These are phyloP conservation scores for Chondrilla cf. caribensis DNA, from an alignment of 37 sponge, comb jelly and placozoan genomes.

Conservation along the genomic window DNA sequence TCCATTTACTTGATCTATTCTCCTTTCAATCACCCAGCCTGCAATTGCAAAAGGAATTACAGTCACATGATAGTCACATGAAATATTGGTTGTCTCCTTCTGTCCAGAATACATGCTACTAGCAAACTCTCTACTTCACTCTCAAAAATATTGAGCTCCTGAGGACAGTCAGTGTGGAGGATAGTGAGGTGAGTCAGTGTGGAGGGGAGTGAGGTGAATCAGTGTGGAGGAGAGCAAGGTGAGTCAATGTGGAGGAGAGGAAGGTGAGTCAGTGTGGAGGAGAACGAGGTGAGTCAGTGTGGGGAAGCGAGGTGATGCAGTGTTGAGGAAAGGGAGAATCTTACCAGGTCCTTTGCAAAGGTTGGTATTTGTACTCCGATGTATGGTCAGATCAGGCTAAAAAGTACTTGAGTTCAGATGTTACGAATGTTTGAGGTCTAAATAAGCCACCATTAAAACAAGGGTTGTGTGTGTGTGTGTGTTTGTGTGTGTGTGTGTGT, in stretches of 20 bases:
- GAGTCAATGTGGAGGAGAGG: too few relatives aligned
- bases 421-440: slow-evolving; percentile 73
- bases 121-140: slow-evolving; percentile 87
- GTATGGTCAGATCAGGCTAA: slow-evolving; percentile 90
- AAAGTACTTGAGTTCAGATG: slow-evolving; percentile 85
- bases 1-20: slow-evolving; percentile 86
- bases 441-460: neutral
- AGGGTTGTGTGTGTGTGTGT: too few relatives aligned
- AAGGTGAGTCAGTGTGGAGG: too few relatives aligned
- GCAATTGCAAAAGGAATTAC: neutral
- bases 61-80: neutral
- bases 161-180: too few relatives aligned
- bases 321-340: too few relatives aligned
- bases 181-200: too few relatives aligned
- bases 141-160: slow-evolving; percentile 79
- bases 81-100: neutral
- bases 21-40: slow-evolving; percentile 70
- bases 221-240: too few relatives aligned
- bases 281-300: too few relatives aligned
- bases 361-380: slow-evolving; percentile 82
- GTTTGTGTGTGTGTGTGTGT: too few relatives aligned
- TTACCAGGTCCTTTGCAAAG: slow-evolving; percentile 73
- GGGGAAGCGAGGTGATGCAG: too few relatives aligned
- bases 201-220: too few relatives aligned
- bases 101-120: slow-evolving; percentile 87